Percentiles rank a stretch among this genome's conserved stretches.
phyloP scores from a whole-genome alignment of 2,797 vertebrate genomes.

The Acanthis flammea region DNA sequence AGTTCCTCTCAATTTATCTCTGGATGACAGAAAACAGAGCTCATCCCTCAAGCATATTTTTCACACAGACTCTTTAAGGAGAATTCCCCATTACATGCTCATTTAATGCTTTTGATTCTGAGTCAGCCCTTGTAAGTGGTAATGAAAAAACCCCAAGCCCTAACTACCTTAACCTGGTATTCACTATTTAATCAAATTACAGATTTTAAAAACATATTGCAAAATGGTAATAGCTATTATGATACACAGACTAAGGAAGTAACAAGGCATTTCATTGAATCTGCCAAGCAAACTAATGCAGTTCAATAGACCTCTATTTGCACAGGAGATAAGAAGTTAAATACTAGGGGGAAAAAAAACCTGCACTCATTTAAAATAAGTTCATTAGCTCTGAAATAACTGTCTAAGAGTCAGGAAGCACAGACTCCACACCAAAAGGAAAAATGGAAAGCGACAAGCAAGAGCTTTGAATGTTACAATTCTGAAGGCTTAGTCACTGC shows the following conservation, averaged over 20 bases:
- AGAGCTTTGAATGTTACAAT: neutral
- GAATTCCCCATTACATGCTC: neutral
- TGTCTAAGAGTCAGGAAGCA: neutral
- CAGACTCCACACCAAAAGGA: neutral
- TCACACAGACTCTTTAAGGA: neutral
- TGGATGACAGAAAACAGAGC: neutral
- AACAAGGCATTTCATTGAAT: neutral
- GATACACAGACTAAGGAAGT: neutral
- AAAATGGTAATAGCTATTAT: neutral
- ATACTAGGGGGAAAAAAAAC: rapidly evolving
- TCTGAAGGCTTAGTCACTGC: neutral
- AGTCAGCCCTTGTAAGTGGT: neutral
- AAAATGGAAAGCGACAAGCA: neutral
- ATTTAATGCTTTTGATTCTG: slow-evolving; percentile 8
- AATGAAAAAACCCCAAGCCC: neutral
- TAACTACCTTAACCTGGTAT: neutral
- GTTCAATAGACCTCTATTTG: neutral
- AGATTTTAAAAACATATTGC: neutral
- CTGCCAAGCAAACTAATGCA: neutral
- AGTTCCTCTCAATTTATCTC: neutral
- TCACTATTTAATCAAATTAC: neutral
- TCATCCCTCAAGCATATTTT: neutral
- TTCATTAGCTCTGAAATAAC: neutral
- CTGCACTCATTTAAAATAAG: neutral
- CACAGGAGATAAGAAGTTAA: neutral